A percentile compares a stretch with the other conserved stretches of the same genome.
Evolutionary conservation across 2,797 vertebrate species (phyloP).

Genomic region (Pelochelys cantorii): DNA sequence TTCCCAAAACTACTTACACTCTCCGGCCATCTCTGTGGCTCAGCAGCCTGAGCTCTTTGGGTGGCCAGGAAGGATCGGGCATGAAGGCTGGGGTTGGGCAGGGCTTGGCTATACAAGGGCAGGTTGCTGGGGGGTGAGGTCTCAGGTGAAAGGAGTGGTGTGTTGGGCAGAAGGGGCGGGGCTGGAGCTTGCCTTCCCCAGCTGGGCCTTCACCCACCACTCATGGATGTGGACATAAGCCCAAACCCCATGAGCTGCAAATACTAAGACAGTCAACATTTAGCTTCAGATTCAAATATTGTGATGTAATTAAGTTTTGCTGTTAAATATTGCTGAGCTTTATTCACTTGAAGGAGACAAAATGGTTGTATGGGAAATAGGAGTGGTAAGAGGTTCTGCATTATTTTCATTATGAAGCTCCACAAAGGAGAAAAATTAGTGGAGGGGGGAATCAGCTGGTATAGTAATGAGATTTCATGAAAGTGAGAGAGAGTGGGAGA

Average conservation of each 20-base stretch:
- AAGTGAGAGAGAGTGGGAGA: not conserved
- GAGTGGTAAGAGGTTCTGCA: not conserved
- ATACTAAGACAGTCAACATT: not conserved
- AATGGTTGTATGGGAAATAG: not conserved
- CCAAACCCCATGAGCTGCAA: rapidly evolving
- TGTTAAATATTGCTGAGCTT: not conserved
- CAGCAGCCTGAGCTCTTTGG: too few species aligned
- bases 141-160: too few species aligned
- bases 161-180: too few species aligned
- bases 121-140: too few species aligned
- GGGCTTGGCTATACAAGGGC: too few species aligned
- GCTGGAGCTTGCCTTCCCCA: too few species aligned
- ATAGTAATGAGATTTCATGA: not conserved
- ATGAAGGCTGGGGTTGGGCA: too few species aligned
- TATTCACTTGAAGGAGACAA: not conserved
- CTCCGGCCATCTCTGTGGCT: too few species aligned
- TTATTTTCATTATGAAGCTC: not conserved
- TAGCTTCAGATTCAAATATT: not conserved
- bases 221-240: not conserved
- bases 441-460: not conserved
- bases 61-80: too few species aligned
- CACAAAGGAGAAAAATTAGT: not conserved
- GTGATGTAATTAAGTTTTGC: not conserved
- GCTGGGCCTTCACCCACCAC: too few species aligned
- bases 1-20: too few species aligned